Conservation (phyloP, 2,797 vertebrate genomes). For the Huso huso region DNA sequence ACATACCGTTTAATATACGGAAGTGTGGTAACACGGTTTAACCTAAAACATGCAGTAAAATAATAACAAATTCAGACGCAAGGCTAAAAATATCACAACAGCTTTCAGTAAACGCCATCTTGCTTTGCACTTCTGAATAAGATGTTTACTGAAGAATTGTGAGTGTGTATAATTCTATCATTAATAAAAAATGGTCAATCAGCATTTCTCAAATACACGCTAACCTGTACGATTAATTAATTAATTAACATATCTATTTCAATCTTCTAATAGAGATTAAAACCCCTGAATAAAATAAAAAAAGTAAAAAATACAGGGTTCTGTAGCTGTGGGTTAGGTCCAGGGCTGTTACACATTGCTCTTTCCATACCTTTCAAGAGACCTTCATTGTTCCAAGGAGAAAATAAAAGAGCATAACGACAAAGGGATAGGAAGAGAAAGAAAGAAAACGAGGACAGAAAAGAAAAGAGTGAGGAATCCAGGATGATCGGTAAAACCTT, state of each 20-base stretch:
- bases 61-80: not conserved
- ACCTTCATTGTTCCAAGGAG: constrained; percentile 62
- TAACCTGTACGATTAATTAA: not conserved
- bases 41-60: constrained; percentile 46
- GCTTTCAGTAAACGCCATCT: no score
- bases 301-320: constrained; percentile 14
- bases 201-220: no score
- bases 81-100: no score
- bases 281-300: constrained; percentile 24
- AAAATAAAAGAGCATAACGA: constrained; percentile 39
- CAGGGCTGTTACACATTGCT: constrained; percentile 32
- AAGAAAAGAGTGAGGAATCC: constrained; percentile 34
- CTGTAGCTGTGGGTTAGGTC: constrained; percentile 15
- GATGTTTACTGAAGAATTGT: no score
- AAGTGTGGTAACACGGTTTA: constrained; percentile 56
- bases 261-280: constrained; percentile 22
- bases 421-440: constrained; percentile 40
- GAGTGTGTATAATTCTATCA: no score
- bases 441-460: constrained; percentile 48
- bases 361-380: constrained; percentile 74
- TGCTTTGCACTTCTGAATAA: no score
- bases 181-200: no score
- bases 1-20: constrained; percentile 61
- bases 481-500: not conserved
- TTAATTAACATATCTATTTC: not conserved